Evolutionary conservation across 2,888 invertebrate genomes (phyloP), one percentile per base, ranked within the genome.

Genomic region (Rosalia funebris): DNA sequence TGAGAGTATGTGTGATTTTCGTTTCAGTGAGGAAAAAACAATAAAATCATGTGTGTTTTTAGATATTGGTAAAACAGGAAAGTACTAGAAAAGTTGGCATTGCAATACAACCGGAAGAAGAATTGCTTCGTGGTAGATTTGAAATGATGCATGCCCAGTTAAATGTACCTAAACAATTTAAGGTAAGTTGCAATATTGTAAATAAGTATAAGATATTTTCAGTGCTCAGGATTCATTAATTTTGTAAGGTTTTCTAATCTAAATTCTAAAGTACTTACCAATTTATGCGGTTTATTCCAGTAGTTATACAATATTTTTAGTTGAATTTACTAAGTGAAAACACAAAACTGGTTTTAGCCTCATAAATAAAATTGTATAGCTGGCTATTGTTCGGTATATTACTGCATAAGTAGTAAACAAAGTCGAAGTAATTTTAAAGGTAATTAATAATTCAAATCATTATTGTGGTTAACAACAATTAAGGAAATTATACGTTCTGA

Each of bases 131-230:
- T 47, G 92, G 92, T 48, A 90, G 93, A 67, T 84, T 97, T 44
- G 95, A 97, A 81, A 89, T 91, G 54, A 87, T 97, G 77, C 90
- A 94, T 61, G 88, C 91, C 0, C 91, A 96, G 75, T 87, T 98
- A 12, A 93, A 94, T 71, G 91, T 93, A 10, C 96, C 97, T 20
- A 94, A 95, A 36, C 93, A 97, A 70, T 95, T 94, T 77, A 96
- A 95, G 82, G 93, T 92, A 78, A 82, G 82, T 45, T 10, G 2
- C 34, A 14, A 11, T 39, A 44, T 45, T 44, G n/a, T n/a, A n/a
- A n/a, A n/a, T n/a, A n/a, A n/a, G n/a, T n/a, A n/a, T n/a, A n/a
- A n/a, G n/a, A n/a, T n/a, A n/a, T n/a, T n/a, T n/a, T n/a, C n/a
- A n/a, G n/a, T n/a, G n/a, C n/a, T n/a, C n/a, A n/a, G n/a, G n/a